Conservation (phyloP, 2,888 invertebrate genomes). For the Hirudinaria manillensis region DNA sequence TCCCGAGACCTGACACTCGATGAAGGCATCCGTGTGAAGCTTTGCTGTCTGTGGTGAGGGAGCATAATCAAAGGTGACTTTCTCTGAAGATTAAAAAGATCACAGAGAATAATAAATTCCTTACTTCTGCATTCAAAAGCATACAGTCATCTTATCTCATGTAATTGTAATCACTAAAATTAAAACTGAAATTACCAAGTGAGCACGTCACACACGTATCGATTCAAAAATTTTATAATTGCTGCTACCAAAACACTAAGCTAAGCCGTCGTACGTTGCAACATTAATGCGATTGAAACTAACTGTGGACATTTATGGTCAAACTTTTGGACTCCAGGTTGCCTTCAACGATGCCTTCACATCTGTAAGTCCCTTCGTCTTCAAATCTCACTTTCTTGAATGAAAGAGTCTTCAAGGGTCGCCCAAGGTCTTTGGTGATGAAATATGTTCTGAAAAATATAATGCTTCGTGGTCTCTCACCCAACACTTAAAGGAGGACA, state of each 20-base stretch:
- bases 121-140: neutral
- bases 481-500: too few relatives aligned
- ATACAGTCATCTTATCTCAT: too few relatives aligned
- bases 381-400: slow-evolving; percentile 34
- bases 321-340: slow-evolving; percentile 23
- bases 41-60: slow-evolving; percentile 38
- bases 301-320: slow-evolving; percentile 33
- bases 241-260: too few relatives aligned
- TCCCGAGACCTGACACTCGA: slow-evolving; percentile 40
- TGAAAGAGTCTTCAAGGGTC: slow-evolving; percentile 37
- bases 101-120: slow-evolving; percentile 31
- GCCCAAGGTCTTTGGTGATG: slow-evolving; percentile 32
- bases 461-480: too few relatives aligned
- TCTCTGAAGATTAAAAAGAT: slow-evolving; percentile 38
- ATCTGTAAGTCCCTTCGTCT: slow-evolving; percentile 38
- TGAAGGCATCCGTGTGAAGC: slow-evolving; percentile 37
- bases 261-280: too few relatives aligned
- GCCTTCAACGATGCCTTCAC: slow-evolving; percentile 37
- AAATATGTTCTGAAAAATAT: slow-evolving; percentile 32
- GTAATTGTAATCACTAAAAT: too few relatives aligned
- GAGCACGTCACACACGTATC: too few relatives aligned
- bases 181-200: too few relatives aligned
- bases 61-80: slow-evolving; percentile 41
- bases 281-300: slow-evolving; percentile 9
- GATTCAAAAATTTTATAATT: too few relatives aligned